phyloP scores from a whole-genome alignment of 2,888 invertebrate genomes.

The Phengaris alcon region DNA sequence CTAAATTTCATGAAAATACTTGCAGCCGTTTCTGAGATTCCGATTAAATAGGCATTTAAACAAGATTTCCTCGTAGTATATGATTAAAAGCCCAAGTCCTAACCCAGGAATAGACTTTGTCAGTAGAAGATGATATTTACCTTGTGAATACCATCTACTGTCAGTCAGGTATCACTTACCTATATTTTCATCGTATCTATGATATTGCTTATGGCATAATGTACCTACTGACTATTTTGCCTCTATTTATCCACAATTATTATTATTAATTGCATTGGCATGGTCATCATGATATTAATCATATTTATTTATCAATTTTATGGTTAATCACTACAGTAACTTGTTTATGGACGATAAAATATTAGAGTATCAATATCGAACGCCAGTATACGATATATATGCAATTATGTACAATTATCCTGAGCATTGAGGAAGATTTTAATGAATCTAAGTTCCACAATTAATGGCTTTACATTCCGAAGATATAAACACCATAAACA shows the following conservation, averaged over 20 bases:
- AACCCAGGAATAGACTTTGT: too few species aligned
- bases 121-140: too few species aligned
- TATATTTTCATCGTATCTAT: too few species aligned
- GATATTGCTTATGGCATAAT: too few species aligned
- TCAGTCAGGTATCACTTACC: too few species aligned
- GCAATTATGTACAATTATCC: conserved; percentile 20
- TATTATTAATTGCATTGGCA: background rate
- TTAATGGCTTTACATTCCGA: conserved; percentile 10
- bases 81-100: too few species aligned
- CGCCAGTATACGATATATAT: background rate
- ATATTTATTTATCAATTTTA: background rate
- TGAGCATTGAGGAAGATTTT: conserved; percentile 12
- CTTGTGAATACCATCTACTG: too few species aligned
- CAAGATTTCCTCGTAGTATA: too few species aligned
- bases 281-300: background rate
- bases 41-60: too few species aligned
- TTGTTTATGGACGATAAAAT: background rate
- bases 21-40: too few species aligned
- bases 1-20: too few species aligned
- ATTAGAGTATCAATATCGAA: conserved; percentile 10
- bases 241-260: background rate
- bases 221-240: too few species aligned
- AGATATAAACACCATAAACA: background rate
- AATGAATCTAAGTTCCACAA: background rate
- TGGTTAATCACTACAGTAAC: background rate